phyloP scores from a whole-genome alignment of 2,797 vertebrate genomes.

The Salmo trutta region DNA sequence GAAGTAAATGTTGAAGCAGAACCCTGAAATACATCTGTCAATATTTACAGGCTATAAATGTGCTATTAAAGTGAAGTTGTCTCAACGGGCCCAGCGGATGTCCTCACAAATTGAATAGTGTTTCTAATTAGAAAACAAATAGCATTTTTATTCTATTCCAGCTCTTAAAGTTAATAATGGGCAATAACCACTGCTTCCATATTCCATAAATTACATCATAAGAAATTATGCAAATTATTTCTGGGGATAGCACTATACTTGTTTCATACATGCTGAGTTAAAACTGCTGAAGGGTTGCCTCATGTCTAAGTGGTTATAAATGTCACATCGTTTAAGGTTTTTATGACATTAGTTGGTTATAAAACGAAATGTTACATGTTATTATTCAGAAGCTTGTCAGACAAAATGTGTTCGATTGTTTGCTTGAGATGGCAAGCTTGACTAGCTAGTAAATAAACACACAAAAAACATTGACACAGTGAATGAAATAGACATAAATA shows the following conservation, averaged over 20 bases:
- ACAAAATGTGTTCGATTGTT: not conserved
- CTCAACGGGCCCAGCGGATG: conserved; percentile 24
- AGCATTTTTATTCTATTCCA: conserved; percentile 25
- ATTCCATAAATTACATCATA: conserved; percentile 14
- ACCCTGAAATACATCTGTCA: not conserved
- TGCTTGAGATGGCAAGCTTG: not conserved
- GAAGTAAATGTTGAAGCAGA: not conserved
- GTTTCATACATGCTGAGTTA: conserved; percentile 20
- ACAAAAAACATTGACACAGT: not conserved
- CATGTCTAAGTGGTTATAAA: conserved; percentile 43
- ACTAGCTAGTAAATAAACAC: not conserved
- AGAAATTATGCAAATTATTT: conserved; percentile 24
- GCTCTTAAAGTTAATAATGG: not conserved
- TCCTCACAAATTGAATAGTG: conserved; percentile 33
- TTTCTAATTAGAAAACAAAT: conserved; percentile 58
- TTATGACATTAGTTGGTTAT: conserved; percentile 35
- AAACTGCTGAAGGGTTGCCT: conserved; percentile 32
- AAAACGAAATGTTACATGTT: conserved; percentile 30
- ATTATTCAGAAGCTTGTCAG: conserved; percentile 3
- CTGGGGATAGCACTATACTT: not conserved
- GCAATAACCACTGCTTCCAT: conserved; percentile 19
- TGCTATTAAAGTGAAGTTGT: not conserved
- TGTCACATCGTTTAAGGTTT: conserved; percentile 35
- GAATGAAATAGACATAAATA: too few relatives aligned
- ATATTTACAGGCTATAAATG: conserved; percentile 3